Conservation (phyloP, 2,888 invertebrate genomes). For the Oligia fasciuncula region DNA sequence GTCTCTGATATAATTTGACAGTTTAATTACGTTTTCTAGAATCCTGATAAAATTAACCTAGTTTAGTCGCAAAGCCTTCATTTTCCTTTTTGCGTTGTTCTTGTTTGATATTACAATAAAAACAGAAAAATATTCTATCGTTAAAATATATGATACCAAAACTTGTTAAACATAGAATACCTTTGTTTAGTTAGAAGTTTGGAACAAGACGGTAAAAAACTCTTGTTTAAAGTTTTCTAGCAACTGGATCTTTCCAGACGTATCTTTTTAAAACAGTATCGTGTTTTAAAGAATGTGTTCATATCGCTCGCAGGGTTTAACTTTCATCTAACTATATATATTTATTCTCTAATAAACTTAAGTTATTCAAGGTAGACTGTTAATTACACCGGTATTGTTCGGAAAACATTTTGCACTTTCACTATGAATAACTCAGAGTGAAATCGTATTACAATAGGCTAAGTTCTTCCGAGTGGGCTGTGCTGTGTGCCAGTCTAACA, state of each 20-base stretch:
- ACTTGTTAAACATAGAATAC: constrained; percentile 29
- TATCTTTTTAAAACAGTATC: constrained; percentile 28
- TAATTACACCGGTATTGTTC: constrained; percentile 75
- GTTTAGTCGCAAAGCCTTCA: constrained; percentile 21
- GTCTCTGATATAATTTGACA: constrained; percentile 15
- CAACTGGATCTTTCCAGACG: constrained; percentile 22
- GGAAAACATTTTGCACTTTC: constrained; percentile 78
- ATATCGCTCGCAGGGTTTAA: constrained; percentile 25
- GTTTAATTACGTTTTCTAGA: constrained; percentile 33
- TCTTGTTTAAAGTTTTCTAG: constrained; percentile 25
- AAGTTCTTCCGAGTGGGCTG: constrained; percentile 73
- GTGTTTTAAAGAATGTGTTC: constrained; percentile 14
- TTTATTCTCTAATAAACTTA: constrained; percentile 42
- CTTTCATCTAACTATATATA: constrained; percentile 22
- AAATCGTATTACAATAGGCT: constrained; percentile 81
- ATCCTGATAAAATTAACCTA: constrained; percentile 18
- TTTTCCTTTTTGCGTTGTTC: constrained; percentile 18
- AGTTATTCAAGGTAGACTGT: constrained; percentile 56
- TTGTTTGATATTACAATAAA: constrained; percentile 18
- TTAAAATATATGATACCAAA: constrained; percentile 35
- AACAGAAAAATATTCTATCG: constrained; percentile 23
- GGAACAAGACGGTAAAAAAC: constrained; percentile 8
- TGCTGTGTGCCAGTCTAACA: constrained; percentile 63
- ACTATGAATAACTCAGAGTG: constrained; percentile 78
- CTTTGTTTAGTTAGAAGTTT: constrained; percentile 24